phyloP scores from a whole-genome alignment of 2,797 vertebrate species.

The Ataeniobius toweri region DNA sequence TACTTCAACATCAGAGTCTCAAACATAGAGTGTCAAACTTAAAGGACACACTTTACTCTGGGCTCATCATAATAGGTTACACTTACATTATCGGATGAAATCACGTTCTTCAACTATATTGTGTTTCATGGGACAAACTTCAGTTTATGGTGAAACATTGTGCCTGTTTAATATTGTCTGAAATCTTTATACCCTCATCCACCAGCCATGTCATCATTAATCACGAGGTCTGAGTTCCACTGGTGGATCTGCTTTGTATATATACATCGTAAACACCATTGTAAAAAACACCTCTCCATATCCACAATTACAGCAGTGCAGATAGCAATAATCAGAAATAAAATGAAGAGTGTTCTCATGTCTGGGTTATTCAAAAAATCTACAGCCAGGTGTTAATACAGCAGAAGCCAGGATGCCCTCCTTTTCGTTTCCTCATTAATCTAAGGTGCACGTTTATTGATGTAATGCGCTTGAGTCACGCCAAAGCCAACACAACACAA shows the following conservation, averaged over 20 bases:
- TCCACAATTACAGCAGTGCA: slow-evolving; percentile 34
- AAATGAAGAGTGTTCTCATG: slow-evolving; percentile 61
- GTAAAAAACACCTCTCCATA: slow-evolving; percentile 39
- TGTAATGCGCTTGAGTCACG: slow-evolving; percentile 72
- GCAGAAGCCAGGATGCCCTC: slow-evolving; percentile 58
- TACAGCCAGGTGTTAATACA: slow-evolving; percentile 70
- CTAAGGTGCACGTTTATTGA: slow-evolving; percentile 59
- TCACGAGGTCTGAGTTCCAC: slow-evolving; percentile 5
- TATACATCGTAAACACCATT: slow-evolving; percentile 46
- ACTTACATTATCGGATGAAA: neutral
- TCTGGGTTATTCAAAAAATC: slow-evolving; percentile 59
- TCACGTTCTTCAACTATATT: neutral
- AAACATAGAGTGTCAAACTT: neutral
- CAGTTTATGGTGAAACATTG: neutral
- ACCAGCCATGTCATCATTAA: neutral
- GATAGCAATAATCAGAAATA: slow-evolving; percentile 76
- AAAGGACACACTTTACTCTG: neutral
- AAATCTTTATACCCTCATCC: neutral
- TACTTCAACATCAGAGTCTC: neutral
- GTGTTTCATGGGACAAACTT: neutral
- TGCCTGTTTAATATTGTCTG: neutral
- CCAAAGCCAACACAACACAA: slow-evolving; percentile 73
- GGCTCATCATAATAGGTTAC: neutral
- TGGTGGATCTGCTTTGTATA: slow-evolving; percentile 35
- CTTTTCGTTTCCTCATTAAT: slow-evolving; percentile 77